phyloP scores from a whole-genome alignment of 2,113 vertebrate species.

The Hyperoodon ampullatus region DNA sequence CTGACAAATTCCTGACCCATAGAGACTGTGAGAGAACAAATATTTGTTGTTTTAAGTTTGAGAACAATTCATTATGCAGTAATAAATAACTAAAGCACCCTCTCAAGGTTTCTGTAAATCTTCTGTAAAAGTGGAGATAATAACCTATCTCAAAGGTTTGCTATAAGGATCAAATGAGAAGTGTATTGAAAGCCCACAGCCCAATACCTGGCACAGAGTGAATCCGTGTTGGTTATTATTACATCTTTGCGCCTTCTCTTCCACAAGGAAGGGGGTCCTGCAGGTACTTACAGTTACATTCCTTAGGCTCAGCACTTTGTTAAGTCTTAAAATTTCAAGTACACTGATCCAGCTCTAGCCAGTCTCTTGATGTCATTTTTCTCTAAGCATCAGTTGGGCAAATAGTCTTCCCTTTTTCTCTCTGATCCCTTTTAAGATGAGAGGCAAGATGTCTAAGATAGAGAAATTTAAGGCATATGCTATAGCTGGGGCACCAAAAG shows the following conservation, averaged over 20 bases:
- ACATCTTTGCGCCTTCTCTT: background rate
- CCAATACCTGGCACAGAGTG: background rate
- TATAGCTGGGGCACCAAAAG: slow-evolving; percentile 15
- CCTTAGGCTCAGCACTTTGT: background rate
- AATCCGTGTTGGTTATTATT: background rate
- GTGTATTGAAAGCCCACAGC: background rate
- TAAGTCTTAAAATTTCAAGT: slow-evolving; percentile 5
- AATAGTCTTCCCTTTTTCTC: slow-evolving; percentile 27
- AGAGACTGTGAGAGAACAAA: background rate
- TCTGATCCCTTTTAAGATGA: slow-evolving; percentile 12
- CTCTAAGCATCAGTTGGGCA: background rate
- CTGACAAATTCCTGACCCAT: background rate
- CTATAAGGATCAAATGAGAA: background rate
- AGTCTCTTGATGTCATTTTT: background rate
- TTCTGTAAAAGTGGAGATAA: background rate
- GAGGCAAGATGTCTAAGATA: slow-evolving; percentile 16
- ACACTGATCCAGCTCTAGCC: background rate
- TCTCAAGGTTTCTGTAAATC: background rate
- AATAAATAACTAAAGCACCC: background rate
- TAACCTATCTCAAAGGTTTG: background rate
- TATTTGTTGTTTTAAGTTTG: background rate
- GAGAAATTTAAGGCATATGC: slow-evolving; percentile 31
- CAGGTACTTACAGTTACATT: background rate
- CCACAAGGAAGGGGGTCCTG: background rate
- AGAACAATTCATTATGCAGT: background rate